Evolutionary conservation across 2,797 vertebrate species (phyloP).

Genomic region (Microhierax caerulescens): DNA sequence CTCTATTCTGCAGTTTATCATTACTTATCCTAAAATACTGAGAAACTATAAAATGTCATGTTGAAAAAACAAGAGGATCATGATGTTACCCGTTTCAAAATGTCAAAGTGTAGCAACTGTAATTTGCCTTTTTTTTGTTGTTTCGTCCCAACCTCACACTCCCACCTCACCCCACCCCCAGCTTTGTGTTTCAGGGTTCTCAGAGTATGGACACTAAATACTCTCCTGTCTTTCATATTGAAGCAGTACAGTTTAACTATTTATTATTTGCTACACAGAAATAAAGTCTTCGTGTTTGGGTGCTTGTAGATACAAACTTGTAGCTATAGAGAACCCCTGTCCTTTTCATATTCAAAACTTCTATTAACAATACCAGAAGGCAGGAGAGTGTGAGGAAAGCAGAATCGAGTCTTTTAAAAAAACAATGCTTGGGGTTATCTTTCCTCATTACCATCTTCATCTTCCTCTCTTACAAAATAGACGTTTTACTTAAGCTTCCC

Average conservation of each 20-base stretch:
- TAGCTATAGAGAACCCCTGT: neutral
- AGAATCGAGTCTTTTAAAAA: neutral
- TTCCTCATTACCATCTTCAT: fast-evolving
- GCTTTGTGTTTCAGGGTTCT: neutral
- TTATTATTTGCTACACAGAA: neutral
- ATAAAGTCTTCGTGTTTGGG: neutral
- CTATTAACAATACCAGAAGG: neutral
- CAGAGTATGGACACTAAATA: neutral
- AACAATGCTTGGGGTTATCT: neutral
- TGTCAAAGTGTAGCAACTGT: neutral
- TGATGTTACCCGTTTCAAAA: neutral
- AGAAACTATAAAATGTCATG: neutral
- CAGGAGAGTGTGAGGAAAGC: neutral
- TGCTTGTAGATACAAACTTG: neutral
- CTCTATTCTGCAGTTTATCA: neutral
- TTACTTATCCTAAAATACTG: neutral
- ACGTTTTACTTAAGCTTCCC: neutral
- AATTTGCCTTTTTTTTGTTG: neutral
- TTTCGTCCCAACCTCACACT: no score
- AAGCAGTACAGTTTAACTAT: neutral
- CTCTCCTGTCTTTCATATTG: neutral
- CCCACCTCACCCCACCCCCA: no score
- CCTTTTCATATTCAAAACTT: neutral
- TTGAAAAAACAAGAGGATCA: neutral
- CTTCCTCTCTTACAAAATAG: neutral